Evolutionary conservation across 2,888 invertebrate genomes (phyloP).

Genomic region (Luperina nickerlii): DNA sequence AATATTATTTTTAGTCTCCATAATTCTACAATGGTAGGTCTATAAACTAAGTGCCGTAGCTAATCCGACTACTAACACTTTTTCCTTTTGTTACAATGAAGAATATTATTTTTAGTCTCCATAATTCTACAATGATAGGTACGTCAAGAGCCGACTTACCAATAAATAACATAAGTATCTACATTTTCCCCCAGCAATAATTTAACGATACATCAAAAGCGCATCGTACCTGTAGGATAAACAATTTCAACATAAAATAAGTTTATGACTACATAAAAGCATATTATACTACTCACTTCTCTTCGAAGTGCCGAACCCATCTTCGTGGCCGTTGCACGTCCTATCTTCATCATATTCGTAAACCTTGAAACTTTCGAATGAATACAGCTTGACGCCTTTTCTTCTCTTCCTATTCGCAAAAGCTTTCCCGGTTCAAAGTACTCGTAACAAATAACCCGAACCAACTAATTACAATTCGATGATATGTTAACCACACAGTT

Average conservation of each 20-base stretch:
- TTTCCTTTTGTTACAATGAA: slow-evolving; percentile 4
- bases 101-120: slow-evolving; percentile 2
- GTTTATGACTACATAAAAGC: slow-evolving; percentile 69
- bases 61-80: background rate
- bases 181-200: slow-evolving; percentile 31
- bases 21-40: slow-evolving; percentile 5
- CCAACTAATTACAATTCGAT: slow-evolving; percentile 61
- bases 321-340: slow-evolving; percentile 84
- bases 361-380: slow-evolving; percentile 89
- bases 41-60: too few species aligned
- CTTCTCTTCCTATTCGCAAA: slow-evolving; percentile 67
- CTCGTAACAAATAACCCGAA: slow-evolving; percentile 27
- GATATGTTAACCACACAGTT: slow-evolving; percentile 52
- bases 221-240: slow-evolving; percentile 60
- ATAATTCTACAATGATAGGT: slow-evolving; percentile 9
- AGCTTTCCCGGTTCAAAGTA: slow-evolving; percentile 40
- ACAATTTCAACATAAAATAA: slow-evolving; percentile 69
- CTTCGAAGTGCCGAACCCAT: slow-evolving; percentile 84
- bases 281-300: slow-evolving; percentile 82
- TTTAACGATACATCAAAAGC: slow-evolving; percentile 62
- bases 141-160: background rate
- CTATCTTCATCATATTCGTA: slow-evolving; percentile 88
- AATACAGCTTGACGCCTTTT: slow-evolving; percentile 89
- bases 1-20: slow-evolving; percentile 7
- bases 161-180: slow-evolving; percentile 43